Percentiles rank a stretch among this genome's conserved stretches.
phyloP scores from a whole-genome alignment of 2,113 vertebrate genomes.

The Gallinago undulata region DNA sequence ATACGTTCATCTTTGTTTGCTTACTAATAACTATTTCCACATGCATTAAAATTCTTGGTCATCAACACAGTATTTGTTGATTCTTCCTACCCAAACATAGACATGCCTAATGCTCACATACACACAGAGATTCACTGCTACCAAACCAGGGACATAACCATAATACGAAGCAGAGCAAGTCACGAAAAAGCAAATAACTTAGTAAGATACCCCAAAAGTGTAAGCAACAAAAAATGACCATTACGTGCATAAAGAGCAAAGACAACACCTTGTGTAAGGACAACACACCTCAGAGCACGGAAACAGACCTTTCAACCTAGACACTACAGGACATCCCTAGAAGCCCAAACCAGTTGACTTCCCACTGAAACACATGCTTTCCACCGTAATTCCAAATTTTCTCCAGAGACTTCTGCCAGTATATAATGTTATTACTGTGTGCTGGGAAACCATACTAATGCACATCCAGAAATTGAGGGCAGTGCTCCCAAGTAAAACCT shows the following conservation, averaged over 20 bases:
- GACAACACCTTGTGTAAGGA: background rate
- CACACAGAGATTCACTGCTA: background rate
- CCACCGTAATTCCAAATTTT: background rate
- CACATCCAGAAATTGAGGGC: background rate
- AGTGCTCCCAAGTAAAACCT: background rate
- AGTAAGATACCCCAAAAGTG: background rate
- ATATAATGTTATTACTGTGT: background rate
- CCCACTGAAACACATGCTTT: background rate
- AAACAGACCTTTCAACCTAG: background rate
- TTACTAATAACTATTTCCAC: background rate
- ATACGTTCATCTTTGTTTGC: background rate
- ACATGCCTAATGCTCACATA: background rate
- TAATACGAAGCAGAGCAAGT: background rate
- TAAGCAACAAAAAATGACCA: background rate
- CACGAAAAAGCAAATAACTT: background rate
- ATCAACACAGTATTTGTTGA: background rate
- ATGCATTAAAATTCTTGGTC: background rate
- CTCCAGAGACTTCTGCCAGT: background rate
- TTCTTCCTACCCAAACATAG: background rate
- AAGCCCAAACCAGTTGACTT: background rate
- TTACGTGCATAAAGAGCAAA: background rate
- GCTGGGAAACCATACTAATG: background rate
- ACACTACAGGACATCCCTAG: background rate
- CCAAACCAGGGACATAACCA: background rate
- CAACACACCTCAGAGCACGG: background rate